Percentiles rank a stretch among this genome's conserved stretches.
These are phyloP conservation scores for Papilio glaucus DNA, from an alignment of 1,140 invertebrate genomes.

Conservation along the genomic window DNA sequence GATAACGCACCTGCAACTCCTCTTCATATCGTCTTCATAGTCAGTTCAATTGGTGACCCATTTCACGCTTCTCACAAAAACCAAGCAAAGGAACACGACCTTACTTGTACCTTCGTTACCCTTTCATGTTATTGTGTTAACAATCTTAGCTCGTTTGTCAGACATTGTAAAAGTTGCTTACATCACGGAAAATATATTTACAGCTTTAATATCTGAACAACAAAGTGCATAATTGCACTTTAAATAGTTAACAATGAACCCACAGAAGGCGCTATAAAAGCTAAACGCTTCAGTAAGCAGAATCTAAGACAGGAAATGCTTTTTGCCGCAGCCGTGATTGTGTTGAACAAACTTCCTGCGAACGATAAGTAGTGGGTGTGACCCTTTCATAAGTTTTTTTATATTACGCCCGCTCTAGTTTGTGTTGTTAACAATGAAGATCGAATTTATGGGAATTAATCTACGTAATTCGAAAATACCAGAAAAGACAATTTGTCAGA, in stretches of 20 bases:
- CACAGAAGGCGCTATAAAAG: neutral
- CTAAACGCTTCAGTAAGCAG: slow-evolving; percentile 32
- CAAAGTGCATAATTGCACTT: slow-evolving; percentile 19
- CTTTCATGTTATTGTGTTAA: neutral
- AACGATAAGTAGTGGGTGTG: slow-evolving; percentile 29
- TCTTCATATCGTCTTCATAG: too few species aligned
- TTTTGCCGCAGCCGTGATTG: slow-evolving; percentile 25
- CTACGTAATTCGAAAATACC: too few species aligned
- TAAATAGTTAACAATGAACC: neutral
- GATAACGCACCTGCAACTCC: too few species aligned
- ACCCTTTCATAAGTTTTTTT: neutral
- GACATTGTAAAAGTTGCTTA: neutral
- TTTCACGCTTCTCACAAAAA: neutral
- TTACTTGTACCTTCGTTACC: neutral
- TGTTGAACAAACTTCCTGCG: slow-evolving; percentile 30
- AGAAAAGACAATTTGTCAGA: too few species aligned
- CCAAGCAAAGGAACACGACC: neutral
- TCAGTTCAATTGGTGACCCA: neutral
- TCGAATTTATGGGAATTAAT: too few species aligned
- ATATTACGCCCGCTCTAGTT: neutral
- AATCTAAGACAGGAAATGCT: slow-evolving; percentile 30
- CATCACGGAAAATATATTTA: neutral
- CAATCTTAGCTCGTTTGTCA: neutral
- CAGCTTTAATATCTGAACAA: neutral
- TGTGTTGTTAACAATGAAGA: neutral